A percentile compares a stretch with the other conserved stretches of the same genome.
phyloP scores from a whole-genome alignment of 2,888 invertebrate species.

The Eueremaeus valkanovi region DNA sequence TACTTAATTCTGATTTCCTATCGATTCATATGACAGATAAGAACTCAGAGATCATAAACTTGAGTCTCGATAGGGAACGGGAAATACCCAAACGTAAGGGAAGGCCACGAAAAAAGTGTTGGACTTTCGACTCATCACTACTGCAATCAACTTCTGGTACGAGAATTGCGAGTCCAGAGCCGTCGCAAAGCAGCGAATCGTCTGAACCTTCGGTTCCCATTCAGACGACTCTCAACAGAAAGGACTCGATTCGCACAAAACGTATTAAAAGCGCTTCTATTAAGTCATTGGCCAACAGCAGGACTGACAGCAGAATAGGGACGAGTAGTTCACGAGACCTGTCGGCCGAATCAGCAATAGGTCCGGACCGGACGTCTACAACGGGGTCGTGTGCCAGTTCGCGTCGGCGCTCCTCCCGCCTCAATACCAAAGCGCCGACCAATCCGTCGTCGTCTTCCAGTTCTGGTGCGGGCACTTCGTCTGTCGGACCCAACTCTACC shows the following conservation, averaged over 20 bases:
- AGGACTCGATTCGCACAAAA: slow-evolving; percentile 2
- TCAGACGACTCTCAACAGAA: too few relatives aligned
- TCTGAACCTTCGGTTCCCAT: not conserved
- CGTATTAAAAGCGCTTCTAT: slow-evolving; percentile 11
- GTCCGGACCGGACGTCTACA: slow-evolving; percentile 27
- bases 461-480: not conserved
- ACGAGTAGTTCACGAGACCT: slow-evolving; percentile 8
- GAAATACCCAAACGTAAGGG: slow-evolving; percentile 5
- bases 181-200: not conserved
- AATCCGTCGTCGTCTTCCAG: not conserved
- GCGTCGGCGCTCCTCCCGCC: slow-evolving; percentile 41
- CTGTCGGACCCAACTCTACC: not conserved
- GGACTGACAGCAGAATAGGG: slow-evolving; percentile 32
- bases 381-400: slow-evolving; percentile 38
- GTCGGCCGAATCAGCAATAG: not conserved
- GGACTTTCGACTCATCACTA: not conserved
- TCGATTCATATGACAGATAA: not conserved
- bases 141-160: not conserved
- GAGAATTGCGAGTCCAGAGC: not conserved
- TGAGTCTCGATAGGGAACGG: not conserved
- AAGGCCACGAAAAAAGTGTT: slow-evolving; percentile 15
- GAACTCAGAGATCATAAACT: not conserved
- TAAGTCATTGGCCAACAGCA: not conserved
- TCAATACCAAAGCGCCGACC: slow-evolving; percentile 35
- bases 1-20: too few relatives aligned